A percentile compares a stretch with the other conserved stretches of the same genome.
Conservation (phyloP, 2,797 vertebrate genomes). For the Sebastes aleutianus region DNA sequence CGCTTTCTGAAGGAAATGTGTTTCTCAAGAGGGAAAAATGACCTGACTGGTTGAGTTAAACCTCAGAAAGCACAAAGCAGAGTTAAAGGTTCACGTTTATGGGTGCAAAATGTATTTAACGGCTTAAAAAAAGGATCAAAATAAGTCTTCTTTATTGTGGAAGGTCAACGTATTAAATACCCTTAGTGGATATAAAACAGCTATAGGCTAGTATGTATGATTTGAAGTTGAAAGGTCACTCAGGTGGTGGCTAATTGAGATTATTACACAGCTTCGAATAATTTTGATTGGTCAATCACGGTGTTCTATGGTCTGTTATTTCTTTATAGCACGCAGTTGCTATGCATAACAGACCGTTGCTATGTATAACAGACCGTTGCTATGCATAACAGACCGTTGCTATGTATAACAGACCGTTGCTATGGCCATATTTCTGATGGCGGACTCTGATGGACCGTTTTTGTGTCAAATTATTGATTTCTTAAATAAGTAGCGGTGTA, state of each 20-base stretch:
- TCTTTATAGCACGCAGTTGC: no score
- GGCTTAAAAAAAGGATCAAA: not conserved
- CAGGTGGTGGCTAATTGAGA: not conserved
- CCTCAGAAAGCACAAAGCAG: not conserved
- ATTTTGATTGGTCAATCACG: no score
- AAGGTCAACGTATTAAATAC: not conserved
- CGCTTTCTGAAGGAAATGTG: not conserved
- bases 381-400: no score
- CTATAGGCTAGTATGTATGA: not conserved
- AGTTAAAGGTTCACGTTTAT: not conserved
- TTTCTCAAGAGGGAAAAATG: not conserved
- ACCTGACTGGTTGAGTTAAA: not conserved
- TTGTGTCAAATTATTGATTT: no score
- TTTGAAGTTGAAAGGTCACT: not conserved
- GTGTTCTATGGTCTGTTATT: no score
- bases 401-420: no score
- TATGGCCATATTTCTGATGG: no score
- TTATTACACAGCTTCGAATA: rapidly evolving
- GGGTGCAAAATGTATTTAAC: not conserved
- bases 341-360: no score
- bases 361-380: no score
- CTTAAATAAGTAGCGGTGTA: no score
- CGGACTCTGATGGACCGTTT: no score
- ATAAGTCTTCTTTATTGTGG: not conserved
- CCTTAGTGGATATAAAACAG: not conserved